Base-by-base conservation (phyloP, 2,797 vertebrate species). In the Alcedo quadribrachys region DNA sequence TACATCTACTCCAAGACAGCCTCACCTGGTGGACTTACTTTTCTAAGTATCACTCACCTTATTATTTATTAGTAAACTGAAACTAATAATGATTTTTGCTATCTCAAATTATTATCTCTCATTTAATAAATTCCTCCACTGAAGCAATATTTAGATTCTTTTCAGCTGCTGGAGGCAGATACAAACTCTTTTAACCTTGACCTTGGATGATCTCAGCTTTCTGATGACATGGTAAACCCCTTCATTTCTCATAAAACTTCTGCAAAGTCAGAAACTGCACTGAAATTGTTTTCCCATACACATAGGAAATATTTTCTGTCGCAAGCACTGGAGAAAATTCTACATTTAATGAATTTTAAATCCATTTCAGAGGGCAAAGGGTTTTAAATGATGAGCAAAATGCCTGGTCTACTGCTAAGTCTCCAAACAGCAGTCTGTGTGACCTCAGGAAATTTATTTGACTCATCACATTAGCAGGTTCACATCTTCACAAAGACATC, bases 31-130 rank as follows among this genome's bases (percentile, higher is more conserved):
- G 51, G n/a, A 87, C 54, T 78, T 57, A 82, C 87, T 94, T 94
- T 87, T 77, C 70, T 81, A 93, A 91, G 96, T 91, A 93, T 91
- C 71, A 69, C 70, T 91, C 90, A 85, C 30, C 25, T 91, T 91
- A 92, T 85, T 51, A 33, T 82, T 94, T 93, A 90, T 88, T 95
- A 82, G 30, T 54, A 58, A 92, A 43, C 78, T 90, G 40, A 40
- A 96, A 94, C 37, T 68, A 94, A 90, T 8, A 62, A 27, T 50
- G 25, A 78, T 65, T 80, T 86, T 74, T 85, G 15, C 27, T 57
- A 1, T 55, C 32, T 76, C 30, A 80, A 42, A 94, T 54, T 81
- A 16, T 54, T 84, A 51, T 68, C 30, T 95, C 42, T 58, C 51
- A 35, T 19, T 25, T 82, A 75, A 83, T 32, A 69, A 68, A 30